Base-by-base conservation (phyloP, 2,113 vertebrate species). In the Heterotis niloticus region DNA sequence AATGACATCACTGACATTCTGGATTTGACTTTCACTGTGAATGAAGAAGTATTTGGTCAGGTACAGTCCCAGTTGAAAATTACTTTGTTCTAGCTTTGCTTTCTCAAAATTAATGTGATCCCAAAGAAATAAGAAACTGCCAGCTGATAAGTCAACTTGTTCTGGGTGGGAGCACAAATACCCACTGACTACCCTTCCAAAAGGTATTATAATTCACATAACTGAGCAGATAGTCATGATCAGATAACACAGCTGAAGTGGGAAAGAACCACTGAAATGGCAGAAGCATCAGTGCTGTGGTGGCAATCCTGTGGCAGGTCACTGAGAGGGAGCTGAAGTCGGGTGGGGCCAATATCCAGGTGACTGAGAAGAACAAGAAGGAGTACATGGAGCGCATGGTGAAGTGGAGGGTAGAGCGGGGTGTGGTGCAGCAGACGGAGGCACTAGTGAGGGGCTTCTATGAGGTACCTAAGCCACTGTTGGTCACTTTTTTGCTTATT, bases 361-460 rank as follows among this genome's bases (percentile, higher is more conserved):
- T 99, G 85, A 97, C 96, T 0, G 97, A 99, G 87, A 99, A 98
- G 89, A 99, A 99, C 87, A 99, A 99, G 88, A 99, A 99, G 81
- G 97, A 99, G 69, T 99, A 99, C 80, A 98, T 99, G 0, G 98
- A 99, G 87, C 93, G 95, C n/a, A 98, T 99, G 96, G 95, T 98
- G 26, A 96, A 96, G 85, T 99, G 98, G 98, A 89, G 96, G 85
- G 95, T 96, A 85, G 96, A 98, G 88, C 90, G 96, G 57, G 96
- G 96, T 5, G 96, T 97, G 79, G 95, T 96, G 78, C 96, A 96
- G 86, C 98, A 99, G 90, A 98, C 96, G 0, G 96, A 99, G 83
- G 96, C 97, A 0, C 85, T 99, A 81, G 96, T 99, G 75, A 89
- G 96, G 81, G 98, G 98, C 66, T 99, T 99, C 91, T 99, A 96